These are phyloP conservation scores for Apamea epomidion DNA, from an alignment of 2,888 invertebrate species.

Conservation along the genomic window DNA sequence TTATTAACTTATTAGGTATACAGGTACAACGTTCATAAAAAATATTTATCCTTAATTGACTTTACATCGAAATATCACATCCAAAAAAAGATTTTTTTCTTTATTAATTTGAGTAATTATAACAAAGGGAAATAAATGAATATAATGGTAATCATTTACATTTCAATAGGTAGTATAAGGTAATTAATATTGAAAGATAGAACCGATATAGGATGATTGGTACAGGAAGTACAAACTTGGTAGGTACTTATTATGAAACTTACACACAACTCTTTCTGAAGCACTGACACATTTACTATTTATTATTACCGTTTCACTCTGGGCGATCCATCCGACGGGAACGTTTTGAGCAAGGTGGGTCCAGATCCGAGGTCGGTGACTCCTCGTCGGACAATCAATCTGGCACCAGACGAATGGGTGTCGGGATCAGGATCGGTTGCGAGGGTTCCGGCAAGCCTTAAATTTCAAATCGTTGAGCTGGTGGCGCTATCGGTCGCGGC, in stretches of 20 bases:
- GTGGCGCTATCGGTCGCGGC: background rate
- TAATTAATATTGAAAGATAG: conserved; percentile 5
- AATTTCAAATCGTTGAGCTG: background rate
- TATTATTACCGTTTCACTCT: conserved; percentile 1
- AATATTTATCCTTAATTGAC: conserved; percentile 33
- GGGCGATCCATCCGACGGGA: background rate
- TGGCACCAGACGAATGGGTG: background rate
- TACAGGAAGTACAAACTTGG: background rate
- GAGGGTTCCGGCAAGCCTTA: background rate
- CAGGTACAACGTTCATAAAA: conserved; percentile 20
- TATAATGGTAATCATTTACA: background rate
- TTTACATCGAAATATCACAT: conserved; percentile 31
- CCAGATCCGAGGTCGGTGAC: background rate
- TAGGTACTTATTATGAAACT: background rate
- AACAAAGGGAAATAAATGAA: background rate
- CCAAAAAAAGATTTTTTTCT: background rate
- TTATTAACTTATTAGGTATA: conserved; percentile 19
- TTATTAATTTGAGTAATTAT: background rate
- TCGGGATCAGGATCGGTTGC: conserved; percentile 4
- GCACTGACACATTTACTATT: conserved; percentile 17
- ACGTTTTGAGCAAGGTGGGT: conserved; percentile 3
- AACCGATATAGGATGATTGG: background rate
- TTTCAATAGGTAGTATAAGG: background rate
- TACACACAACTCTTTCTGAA: background rate
- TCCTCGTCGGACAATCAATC: background rate